A percentile compares a stretch with the other conserved stretches of the same genome.
Conservation (phyloP, 2,888 invertebrate genomes). For the Dexiosoma caninum region DNA sequence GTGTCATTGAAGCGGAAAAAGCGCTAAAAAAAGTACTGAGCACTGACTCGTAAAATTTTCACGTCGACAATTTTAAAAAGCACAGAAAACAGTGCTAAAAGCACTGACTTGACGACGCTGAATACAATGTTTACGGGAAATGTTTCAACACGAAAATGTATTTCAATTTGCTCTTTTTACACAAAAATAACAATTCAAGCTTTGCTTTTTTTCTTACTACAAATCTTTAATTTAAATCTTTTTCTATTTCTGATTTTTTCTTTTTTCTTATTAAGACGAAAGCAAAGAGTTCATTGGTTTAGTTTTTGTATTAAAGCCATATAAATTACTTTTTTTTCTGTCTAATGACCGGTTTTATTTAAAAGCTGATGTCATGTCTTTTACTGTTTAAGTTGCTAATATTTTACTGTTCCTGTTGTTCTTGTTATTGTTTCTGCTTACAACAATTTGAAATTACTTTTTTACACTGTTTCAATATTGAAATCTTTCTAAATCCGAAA, state of each 20-base stretch:
- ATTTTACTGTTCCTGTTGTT: neutral
- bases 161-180: too few species aligned
- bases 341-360: slow-evolving; percentile 41
- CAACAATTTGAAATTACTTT: neutral
- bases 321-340: slow-evolving; percentile 12
- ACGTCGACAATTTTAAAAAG: too few species aligned
- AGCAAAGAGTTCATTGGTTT: slow-evolving; percentile 32
- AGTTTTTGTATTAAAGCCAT: slow-evolving; percentile 22
- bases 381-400: slow-evolving; percentile 36
- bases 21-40: too few species aligned
- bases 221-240: slow-evolving; percentile 4
- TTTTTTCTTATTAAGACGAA: neutral
- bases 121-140: neutral
- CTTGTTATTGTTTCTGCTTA: neutral
- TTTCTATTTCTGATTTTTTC: neutral
- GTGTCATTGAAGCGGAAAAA: too few species aligned
- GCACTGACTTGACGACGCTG: neutral
- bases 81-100: too few species aligned
- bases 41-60: too few species aligned
- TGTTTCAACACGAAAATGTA: neutral
- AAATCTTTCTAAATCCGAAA: slow-evolving; percentile 9
- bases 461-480: slow-evolving; percentile 20
- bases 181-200: too few species aligned
- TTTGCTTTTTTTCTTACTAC: neutral
- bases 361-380: slow-evolving; percentile 51